These are phyloP conservation scores for Spondyliosoma cantharus DNA, from an alignment of 2,797 vertebrate genomes.

Conservation along the genomic window DNA sequence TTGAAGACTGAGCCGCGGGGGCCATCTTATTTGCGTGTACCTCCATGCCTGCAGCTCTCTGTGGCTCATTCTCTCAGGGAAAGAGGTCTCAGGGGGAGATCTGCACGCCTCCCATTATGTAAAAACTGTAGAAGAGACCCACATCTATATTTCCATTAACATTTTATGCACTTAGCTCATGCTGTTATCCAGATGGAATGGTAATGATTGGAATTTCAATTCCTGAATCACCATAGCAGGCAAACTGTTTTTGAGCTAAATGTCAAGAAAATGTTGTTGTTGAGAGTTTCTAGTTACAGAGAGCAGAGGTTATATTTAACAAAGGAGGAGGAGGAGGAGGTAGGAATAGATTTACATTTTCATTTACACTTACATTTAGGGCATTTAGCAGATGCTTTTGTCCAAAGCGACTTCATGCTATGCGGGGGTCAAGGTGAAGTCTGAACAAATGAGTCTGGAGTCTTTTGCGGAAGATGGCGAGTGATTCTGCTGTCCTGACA, in stretches of 20 bases:
- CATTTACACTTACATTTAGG: too few species aligned
- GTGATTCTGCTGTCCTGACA: too few species aligned
- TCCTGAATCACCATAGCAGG: neutral
- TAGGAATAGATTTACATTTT: neutral
- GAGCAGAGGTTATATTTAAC: neutral
- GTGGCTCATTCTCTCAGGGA: conserved; percentile 6
- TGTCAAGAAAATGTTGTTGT: neutral
- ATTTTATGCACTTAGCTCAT: neutral
- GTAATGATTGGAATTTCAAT: conserved; percentile 15
- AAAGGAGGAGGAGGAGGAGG: too few species aligned
- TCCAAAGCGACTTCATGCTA: too few species aligned
- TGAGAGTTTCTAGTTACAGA: neutral
- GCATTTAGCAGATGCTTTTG: too few species aligned
- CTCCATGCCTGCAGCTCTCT: conserved; percentile 15
- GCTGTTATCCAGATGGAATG: conserved; percentile 18
- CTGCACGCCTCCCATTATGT: conserved; percentile 20
- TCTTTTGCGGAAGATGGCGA: too few species aligned
- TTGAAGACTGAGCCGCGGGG: conserved; percentile 29
- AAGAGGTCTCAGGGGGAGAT: conserved; percentile 1
- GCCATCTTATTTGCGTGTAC: conserved; percentile 25
- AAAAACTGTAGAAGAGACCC: conserved; percentile 3
- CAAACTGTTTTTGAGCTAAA: neutral
- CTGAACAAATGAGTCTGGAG: too few species aligned
- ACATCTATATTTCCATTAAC: conserved; percentile 21
- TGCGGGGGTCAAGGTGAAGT: too few species aligned